A percentile compares a stretch with the other conserved stretches of the same genome.
Evolutionary conservation across 2,113 vertebrate genomes (phyloP).

Genomic region (Spilogale gracilis): DNA sequence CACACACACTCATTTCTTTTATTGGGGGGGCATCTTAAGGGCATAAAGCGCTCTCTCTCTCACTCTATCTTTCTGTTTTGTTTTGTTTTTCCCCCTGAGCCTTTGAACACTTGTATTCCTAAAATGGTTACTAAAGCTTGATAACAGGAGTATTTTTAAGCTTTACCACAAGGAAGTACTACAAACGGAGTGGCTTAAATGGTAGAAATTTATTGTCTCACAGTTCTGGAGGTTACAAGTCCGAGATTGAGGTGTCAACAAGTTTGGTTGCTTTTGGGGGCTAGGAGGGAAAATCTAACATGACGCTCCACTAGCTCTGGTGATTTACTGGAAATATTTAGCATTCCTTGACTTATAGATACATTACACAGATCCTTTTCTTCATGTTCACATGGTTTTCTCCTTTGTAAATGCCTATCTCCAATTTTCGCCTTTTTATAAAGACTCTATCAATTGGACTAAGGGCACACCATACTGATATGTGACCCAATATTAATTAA

Average conservation of each 20-base stretch:
- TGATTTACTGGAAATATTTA: background rate
- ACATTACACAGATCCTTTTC: background rate
- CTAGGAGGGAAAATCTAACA: background rate
- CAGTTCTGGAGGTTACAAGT: background rate
- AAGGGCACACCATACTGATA: background rate
- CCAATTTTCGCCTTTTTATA: background rate
- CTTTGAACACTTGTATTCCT: background rate
- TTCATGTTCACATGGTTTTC: background rate
- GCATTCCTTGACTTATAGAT: background rate
- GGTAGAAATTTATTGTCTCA: background rate
- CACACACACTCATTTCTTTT: background rate
- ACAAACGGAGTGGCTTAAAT: background rate
- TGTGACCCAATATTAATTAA: background rate
- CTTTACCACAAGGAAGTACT: background rate
- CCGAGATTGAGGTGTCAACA: accelerated
- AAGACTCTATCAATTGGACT: background rate
- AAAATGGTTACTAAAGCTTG: background rate
- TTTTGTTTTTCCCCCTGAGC: background rate
- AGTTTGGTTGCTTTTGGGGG: background rate
- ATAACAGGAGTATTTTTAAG: background rate
- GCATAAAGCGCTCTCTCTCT: background rate
- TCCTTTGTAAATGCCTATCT: background rate
- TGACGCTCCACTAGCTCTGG: background rate
- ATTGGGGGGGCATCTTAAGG: background rate
- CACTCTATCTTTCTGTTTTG: background rate